Evolutionary conservation across 1,140 invertebrate species (phyloP), one percentile per base, ranked within the genome.

Genomic region (Danaus plexippus): DNA sequence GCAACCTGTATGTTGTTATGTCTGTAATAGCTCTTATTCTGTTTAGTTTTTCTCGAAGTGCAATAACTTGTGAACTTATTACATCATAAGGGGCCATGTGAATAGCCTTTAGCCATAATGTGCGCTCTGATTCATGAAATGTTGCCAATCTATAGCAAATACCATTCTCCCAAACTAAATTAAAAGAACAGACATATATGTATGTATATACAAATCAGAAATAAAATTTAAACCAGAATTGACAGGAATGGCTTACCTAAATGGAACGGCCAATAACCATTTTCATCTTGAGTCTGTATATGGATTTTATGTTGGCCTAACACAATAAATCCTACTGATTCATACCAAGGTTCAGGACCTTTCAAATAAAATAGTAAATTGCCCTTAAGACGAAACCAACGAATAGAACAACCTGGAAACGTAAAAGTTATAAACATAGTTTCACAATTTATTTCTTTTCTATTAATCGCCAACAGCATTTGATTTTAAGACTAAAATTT

Each of bases 341-440:
- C 94, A 9, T 94, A 95, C 90, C 92, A 95, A 74, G 93, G 93
- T 80, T 98, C 95, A 62, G 93, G 91, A 22, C 92, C 94, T 85
- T 97, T 97, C 80, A 97, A 93, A 87, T 97, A 98, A 89, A 99
- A 98, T 49, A 99, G 87, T 4, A 98, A 87, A 88, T 98, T 98
- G 53, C 97, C 97, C 71, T 95, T 90, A 12, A 98, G 89, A 57
- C 96, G 91, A 88, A 96, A 98, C 94, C 95, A 97, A 80, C 96
- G 88, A 75, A 96, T 92, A 60, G 92, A 88, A 81, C 91, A 94
- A 61, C 94, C 96, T 97, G 22, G 22, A 32, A 32, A 32, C 22
- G 5, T 32, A 32, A 32, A 32, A 32, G 5, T 7, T 32, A 8
- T 32, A 6, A 32, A 32, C 22, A 32, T 32, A 32, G 1, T 32